These are phyloP conservation scores for Acipenser oxyrinchus DNA, from an alignment of 2,797 vertebrate genomes.

Conservation along the genomic window DNA sequence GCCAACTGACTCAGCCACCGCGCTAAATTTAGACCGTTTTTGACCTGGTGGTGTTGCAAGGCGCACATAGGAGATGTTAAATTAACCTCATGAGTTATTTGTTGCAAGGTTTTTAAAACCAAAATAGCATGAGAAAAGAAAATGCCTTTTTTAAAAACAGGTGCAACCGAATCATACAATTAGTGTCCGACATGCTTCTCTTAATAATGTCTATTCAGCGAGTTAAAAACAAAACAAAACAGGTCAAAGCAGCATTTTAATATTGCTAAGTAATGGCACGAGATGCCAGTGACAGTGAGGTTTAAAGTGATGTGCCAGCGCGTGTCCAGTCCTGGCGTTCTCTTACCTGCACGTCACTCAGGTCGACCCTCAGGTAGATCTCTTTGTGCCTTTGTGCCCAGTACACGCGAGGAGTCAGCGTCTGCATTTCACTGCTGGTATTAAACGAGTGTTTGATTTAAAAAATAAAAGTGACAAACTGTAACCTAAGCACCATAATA, in stretches of 20 bases:
- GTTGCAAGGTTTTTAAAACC: too few relatives aligned
- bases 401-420: conserved; percentile 82
- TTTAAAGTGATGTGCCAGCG: too few relatives aligned
- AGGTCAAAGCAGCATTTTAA: background rate
- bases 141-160: too few relatives aligned
- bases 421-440: conserved; percentile 32
- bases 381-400: conserved; percentile 88
- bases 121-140: too few relatives aligned
- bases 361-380: conserved; percentile 84
- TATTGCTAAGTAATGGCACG: background rate
- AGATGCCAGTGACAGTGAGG: background rate
- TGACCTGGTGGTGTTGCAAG: too few relatives aligned
- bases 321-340: background rate
- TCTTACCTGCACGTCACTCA: conserved; percentile 85
- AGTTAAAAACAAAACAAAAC: background rate
- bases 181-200: too few relatives aligned
- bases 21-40: too few relatives aligned
- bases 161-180: too few relatives aligned
- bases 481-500: background rate
- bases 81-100: too few relatives aligned
- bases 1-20: too few relatives aligned
- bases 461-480: background rate
- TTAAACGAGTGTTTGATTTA: background rate
- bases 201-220: too few relatives aligned
- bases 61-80: too few relatives aligned